Conservation (phyloP, 2,888 invertebrate species). For the Gibbula magus region DNA sequence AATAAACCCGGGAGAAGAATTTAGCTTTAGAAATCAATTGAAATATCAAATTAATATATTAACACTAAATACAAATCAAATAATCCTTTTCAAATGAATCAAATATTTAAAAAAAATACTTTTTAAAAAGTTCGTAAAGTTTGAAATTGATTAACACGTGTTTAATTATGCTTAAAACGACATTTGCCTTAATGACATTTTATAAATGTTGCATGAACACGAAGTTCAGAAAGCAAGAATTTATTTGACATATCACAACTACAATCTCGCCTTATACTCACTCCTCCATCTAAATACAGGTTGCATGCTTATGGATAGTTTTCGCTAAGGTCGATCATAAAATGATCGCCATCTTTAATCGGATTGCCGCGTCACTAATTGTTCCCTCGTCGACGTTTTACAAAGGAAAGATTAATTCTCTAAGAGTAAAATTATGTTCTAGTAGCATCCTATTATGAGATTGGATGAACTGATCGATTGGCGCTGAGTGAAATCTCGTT, state of each 20-base stretch:
- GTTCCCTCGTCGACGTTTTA: conserved; percentile 7
- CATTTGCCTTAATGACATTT: too few species aligned
- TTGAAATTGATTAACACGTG: too few species aligned
- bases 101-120: too few species aligned
- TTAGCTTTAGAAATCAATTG: too few species aligned
- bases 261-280: neutral
- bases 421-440: conserved; percentile 21
- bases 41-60: too few species aligned
- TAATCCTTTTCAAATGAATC: too few species aligned
- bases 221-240: neutral
- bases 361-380: neutral
- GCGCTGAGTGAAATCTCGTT: neutral
- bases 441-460: conserved; percentile 11
- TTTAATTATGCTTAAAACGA: too few species aligned
- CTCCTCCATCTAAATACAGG: too few species aligned
- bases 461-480: conserved; percentile 18
- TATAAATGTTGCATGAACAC: neutral
- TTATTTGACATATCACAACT: neutral
- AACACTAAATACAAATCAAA: too few species aligned
- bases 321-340: neutral
- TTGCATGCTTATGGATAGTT: neutral
- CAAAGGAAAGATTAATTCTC: conserved; percentile 16
- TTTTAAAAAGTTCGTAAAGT: too few species aligned
- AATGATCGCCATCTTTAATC: conserved; percentile 18
- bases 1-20: too few species aligned